Evolutionary conservation across 2,888 invertebrate genomes (phyloP).

Genomic region (Sesamia inferens): DNA sequence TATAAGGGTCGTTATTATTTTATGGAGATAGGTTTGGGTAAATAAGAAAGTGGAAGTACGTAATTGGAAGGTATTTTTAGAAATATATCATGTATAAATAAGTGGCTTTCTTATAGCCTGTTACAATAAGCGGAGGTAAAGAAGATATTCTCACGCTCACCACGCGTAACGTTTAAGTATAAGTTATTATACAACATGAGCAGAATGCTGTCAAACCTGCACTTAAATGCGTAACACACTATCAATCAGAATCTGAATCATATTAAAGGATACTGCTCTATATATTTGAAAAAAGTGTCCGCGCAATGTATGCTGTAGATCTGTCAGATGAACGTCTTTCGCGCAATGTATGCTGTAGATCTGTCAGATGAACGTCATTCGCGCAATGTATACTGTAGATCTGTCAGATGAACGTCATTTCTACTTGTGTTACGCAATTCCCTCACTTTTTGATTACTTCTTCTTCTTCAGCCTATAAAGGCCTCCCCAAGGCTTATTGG

Average conservation of each 20-base stretch:
- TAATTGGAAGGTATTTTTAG: constrained; percentile 26
- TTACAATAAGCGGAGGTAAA: neutral
- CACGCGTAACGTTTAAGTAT: constrained; percentile 22
- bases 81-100: constrained; percentile 7
- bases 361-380: no score
- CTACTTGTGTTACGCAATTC: no score
- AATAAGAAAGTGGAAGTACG: constrained; percentile 31
- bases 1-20: constrained; percentile 35
- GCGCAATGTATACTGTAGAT: no score
- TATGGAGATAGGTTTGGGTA: constrained; percentile 20
- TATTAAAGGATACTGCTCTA: neutral
- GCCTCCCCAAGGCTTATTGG: no score
- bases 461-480: no score
- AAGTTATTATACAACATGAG: neutral
- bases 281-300: neutral
- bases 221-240: neutral
- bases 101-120: neutral
- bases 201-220: neutral
- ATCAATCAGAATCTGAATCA: neutral
- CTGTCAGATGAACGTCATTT: no score
- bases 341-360: no score
- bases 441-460: no score
- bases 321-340: no score
- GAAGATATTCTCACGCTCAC: constrained; percentile 30
- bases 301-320: neutral